Base-by-base conservation (phyloP, 2,888 invertebrate genomes). In the Chloroclystis v-ata region DNA sequence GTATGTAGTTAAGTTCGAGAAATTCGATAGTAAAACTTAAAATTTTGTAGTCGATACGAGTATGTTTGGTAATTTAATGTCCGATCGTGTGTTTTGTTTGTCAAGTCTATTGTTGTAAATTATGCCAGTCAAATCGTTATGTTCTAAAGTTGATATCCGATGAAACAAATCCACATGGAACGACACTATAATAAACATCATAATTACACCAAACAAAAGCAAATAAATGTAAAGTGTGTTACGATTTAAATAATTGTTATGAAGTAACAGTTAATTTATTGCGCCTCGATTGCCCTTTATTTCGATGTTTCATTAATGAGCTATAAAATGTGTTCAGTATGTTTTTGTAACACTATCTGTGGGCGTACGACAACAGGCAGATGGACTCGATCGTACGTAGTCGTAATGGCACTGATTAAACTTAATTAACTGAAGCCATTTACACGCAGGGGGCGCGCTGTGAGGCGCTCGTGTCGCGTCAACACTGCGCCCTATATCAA, bases 401-500 rank as follows among this genome's bases (percentile, higher is more conserved):
- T 63, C 67, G 69, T 78, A 73, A 74, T 69, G 75, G 75, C 73
- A 78, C 77, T 84, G 85, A 86, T 87, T 85, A 87, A 85, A 87
- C 77, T 85, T 86, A 87, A 87, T 86, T 87, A 87, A 84, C 82
- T 84, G 86, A 87, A 87, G 86, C 86, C 86, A 80, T 86, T 83
- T 81, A 78, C 78, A 73, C 78, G 61, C 69, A 41, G 73, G 63
- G 61, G 67, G 63, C 58, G 61, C 63, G 61, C 56, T 61, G 58
- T 58, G 60, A 55, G 63, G 56, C 61, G 59, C 61, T 56, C 60
- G 65, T 62, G 57, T 57, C 59, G 58, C 58, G 57, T 45, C 58
- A 52, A 45, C 51, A 43, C 33, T 55, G 50, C 56, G 45, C 56
- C 58, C 56, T 57, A 49, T 54, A 50, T 56, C 49, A 37, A 53